Evolutionary conservation across 2,113 vertebrate genomes (phyloP), one percentile per base, ranked within the genome.

Genomic region (Glaucomys volans): DNA sequence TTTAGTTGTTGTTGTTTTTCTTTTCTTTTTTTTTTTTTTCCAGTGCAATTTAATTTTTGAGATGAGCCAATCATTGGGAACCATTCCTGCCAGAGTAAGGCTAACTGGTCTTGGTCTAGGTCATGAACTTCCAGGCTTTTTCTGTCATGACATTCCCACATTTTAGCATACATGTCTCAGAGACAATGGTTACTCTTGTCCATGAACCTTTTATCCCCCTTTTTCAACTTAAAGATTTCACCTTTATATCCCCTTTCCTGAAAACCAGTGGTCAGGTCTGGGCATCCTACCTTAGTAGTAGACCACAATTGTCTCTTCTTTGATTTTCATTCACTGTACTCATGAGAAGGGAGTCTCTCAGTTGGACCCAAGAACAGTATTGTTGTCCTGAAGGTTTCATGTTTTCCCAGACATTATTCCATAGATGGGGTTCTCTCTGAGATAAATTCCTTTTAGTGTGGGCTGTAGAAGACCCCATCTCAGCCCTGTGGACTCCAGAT

Each of bases 131-230:
- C 54, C 35, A 4, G 44, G 37, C 32, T 90, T 62, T 95, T 28
- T 91, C 54, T 66, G 37, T 8, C 37, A 50, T 10, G 12, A 18
- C 6, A 18, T 77, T 50, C 8, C 52, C 4, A 26, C 8, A 35
- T 82, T 82, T 96, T 83, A 74, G 79, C 59, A n/a, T 74, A 85
- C 67, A 71, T 62, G 2, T 95, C 50, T 67, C 47, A 72, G 32
- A 80, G 42, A 37, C n/a, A n/a, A n/a, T 67, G 69, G 22, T 75
- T 69, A 57, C 57, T 90, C 40, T 72, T 84, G 44, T 10, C 44
- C n/a, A 28, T 57, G 75, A 82, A 54, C 5, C 30, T 13, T 22
- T 72, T 14, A 16, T 8, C 2, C 7, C 14, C 44, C 35, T 59
- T 24, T 47, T 37, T 40, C 5, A 37, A 74, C 52, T 28, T 62